A percentile compares a stretch with the other conserved stretches of the same genome.
Evolutionary conservation across 35 echinoderm and acorn worm species (phyloP).

Genomic region (Heliocidaris erythrogramma): DNA sequence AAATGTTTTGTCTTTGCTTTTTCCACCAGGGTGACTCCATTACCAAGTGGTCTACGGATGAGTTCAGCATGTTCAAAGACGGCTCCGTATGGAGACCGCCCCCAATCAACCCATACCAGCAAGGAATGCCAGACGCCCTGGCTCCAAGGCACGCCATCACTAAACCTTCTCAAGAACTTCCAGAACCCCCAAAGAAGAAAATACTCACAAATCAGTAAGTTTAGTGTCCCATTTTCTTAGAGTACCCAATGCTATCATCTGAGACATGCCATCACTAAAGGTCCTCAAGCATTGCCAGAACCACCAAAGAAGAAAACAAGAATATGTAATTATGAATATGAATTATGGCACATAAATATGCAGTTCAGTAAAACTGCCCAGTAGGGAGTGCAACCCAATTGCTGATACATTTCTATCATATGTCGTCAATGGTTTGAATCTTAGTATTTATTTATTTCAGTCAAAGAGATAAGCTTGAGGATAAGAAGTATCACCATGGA

Average conservation of each 20-base stretch:
- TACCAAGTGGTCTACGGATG: slow-evolving; percentile 75
- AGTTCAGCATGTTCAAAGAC: slow-evolving; percentile 88
- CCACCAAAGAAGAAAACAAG: slow-evolving; percentile 55
- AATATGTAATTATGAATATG: no score
- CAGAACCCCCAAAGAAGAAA: slow-evolving; percentile 61
- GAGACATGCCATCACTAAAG: not conserved
- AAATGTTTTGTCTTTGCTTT: not conserved
- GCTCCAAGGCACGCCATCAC: slow-evolving; percentile 53
- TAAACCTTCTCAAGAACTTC: not conserved
- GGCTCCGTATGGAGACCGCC: slow-evolving; percentile 94
- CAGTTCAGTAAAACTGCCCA: no score
- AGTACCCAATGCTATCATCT: not conserved
- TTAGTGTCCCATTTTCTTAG: not conserved
- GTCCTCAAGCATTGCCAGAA: not conserved
- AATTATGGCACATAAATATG: no score
- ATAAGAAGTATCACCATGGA: no score
- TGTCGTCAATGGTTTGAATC: no score
- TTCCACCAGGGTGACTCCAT: slow-evolving; percentile 73
- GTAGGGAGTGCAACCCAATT: no score
- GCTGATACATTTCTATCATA: no score
- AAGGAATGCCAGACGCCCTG: slow-evolving; percentile 90
- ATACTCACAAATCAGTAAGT: slow-evolving; percentile 65
- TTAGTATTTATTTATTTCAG: no score
- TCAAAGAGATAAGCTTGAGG: no score
- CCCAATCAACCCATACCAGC: slow-evolving; percentile 86